Base-by-base conservation (phyloP, 64 coral and sea anemone genomes). In the Actinia tenebrosa region DNA sequence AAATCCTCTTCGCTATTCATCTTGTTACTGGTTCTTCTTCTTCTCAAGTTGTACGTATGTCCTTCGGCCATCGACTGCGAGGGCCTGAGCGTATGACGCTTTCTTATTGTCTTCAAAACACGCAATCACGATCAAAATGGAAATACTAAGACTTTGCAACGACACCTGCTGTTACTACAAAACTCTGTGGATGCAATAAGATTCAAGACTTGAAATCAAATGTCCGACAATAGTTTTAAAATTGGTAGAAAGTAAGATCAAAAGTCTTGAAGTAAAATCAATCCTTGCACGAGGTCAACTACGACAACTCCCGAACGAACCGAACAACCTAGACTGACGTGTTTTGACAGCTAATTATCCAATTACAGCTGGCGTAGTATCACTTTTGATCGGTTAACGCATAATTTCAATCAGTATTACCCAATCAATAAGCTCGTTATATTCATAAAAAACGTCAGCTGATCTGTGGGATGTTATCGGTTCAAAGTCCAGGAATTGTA, bases 21-120 rank as follows among this genome's bases (percentile, higher is more conserved):
- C 7, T 59, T 59, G 14, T 17, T 85, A 10, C 20, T 13, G n/a
- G 15, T 53, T 7, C 45, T 85, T 30, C 54, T 83, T 83, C 80
- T 52, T 64, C 53, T 45, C 56, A 64, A 85, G 56, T 85, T 85
- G 79, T 81, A 75, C 5, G 19, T 1, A 53, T 50, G 6, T 50
- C 50, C 79, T 53, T 81, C 79, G 79, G 79, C 79, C 79, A 81
- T 81, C 79, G n/a, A 81, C 79, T 20, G 56, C 8, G 56, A 16
- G 10, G 56, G 2, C 10, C 15, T 58, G 47, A 50, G 47, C 47
- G 47, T 58, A 42, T 75, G 69, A 75, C 69, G 69, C 69, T 75
- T 75, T 75, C 11, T 2, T 75, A 75, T 75, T 75, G 69, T 75
- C 69, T 75, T 42, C 19, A 66, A 37, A 75, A 75, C n/a, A 75